Evolutionary conservation across 2,888 invertebrate species (phyloP).

Genomic region (Galerucella nymphaeae): DNA sequence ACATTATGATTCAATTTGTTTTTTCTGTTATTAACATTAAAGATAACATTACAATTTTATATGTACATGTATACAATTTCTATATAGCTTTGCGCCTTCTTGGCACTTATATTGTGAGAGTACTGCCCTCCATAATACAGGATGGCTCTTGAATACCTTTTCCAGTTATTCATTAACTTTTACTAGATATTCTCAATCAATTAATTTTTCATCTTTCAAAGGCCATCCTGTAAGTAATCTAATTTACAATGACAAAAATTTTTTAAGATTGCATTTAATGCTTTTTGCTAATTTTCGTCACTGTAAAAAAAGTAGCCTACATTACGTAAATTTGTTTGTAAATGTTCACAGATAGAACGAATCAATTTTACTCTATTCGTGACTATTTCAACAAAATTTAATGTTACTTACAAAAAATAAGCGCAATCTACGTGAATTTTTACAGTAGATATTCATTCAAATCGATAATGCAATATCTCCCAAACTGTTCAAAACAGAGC

Average conservation of each 20-base stretch:
- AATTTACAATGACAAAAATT: slow-evolving; percentile 41
- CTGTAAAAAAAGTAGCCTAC: slow-evolving; percentile 50
- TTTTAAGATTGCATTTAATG: slow-evolving; percentile 41
- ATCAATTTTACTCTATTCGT: slow-evolving; percentile 4
- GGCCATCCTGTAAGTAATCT: slow-evolving; percentile 28
- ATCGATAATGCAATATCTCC: not conserved
- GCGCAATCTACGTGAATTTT: slow-evolving; percentile 41
- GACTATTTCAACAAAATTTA: slow-evolving; percentile 38
- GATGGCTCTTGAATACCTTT: slow-evolving; percentile 27
- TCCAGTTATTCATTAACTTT: slow-evolving; percentile 1
- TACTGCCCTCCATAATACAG: slow-evolving; percentile 47
- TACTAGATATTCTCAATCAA: slow-evolving; percentile 14
- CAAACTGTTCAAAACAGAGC: slow-evolving; percentile 9
- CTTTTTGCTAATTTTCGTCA: slow-evolving; percentile 44
- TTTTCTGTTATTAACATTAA: slow-evolving; percentile 63
- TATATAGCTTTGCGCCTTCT: slow-evolving; percentile 59
- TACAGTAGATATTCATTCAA: no score
- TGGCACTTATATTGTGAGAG: slow-evolving; percentile 59
- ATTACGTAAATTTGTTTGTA: slow-evolving; percentile 26
- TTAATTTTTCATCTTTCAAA: slow-evolving; percentile 24
- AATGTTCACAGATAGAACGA: slow-evolving; percentile 20
- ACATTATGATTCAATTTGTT: slow-evolving; percentile 49
- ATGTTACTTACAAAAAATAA: slow-evolving; percentile 49
- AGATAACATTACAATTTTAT: slow-evolving; percentile 62
- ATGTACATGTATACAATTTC: slow-evolving; percentile 63